Conservation (phyloP, 2,888 invertebrate species). For the Aphidoletes aphidimyza region DNA sequence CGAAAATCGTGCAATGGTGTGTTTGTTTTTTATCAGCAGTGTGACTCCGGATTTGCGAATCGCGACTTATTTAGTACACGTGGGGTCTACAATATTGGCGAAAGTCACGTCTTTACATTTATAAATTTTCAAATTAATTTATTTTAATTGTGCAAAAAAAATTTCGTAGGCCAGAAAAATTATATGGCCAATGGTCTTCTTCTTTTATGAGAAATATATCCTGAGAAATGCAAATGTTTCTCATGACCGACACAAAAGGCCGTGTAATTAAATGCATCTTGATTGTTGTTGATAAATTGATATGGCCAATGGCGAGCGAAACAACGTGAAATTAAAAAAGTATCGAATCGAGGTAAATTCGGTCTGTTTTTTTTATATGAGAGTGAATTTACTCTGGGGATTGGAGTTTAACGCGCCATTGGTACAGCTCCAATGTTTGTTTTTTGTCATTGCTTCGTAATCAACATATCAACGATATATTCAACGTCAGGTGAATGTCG, state of each 20-base stretch:
- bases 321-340: too few species aligned
- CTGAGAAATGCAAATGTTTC: not conserved
- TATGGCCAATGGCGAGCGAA: slow-evolving; percentile 1
- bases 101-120: slow-evolving; percentile 3
- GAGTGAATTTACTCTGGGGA: too few species aligned
- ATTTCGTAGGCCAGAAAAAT: not conserved
- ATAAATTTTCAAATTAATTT: slow-evolving; percentile 30
- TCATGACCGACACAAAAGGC: not conserved
- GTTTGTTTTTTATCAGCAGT: too few species aligned
- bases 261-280: not conserved
- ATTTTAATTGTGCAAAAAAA: not conserved
- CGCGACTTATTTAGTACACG: not conserved
- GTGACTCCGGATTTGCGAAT: not conserved
- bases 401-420: too few species aligned
- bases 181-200: not conserved
- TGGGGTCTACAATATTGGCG: not conserved
- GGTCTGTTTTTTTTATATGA: not conserved
- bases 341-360: not conserved
- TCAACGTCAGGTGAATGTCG: slow-evolving; percentile 40
- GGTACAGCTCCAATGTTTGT: too few species aligned
- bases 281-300: slow-evolving; percentile 35
- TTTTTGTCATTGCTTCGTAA: slow-evolving; percentile 37
- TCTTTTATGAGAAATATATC: not conserved
- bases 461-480: slow-evolving; percentile 30
- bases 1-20: too few species aligned